Base-by-base conservation (phyloP, 1,140 invertebrate species). In the Drosophila funebris region DNA sequence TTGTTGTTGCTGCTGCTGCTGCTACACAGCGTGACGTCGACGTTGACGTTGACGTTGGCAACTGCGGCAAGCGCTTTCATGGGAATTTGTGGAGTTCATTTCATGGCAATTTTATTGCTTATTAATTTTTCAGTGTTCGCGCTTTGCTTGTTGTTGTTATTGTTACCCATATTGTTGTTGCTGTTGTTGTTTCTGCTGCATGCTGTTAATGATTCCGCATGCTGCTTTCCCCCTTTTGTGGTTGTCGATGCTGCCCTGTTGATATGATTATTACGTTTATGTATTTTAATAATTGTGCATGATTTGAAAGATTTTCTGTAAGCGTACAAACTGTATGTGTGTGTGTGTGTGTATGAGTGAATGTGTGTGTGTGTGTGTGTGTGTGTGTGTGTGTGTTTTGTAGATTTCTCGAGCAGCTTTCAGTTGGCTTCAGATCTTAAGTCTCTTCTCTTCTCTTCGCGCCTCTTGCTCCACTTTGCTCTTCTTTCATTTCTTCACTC, bases 41-140 rank as follows among this genome's bases (percentile, higher is more conserved):
- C 48, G 1, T 3, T 14, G 39, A 70, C 70, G 64, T 0, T 2
- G 78, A 72, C 76, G n/a, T n/a, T n/a, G 63, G 41, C 50, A n/a
- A 52, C 56, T 61, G 64, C 56, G 56, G 70, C 39, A 52, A 52
- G 27, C 57, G 66, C 82, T 85, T 90, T 90, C 89, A 90, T 90
- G 89, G 84, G 84, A 90, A 90, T 90, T 78, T 73, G 81, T 85
- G 69, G 62, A 87, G 80, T 90, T 90, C 85, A 90, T 90, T 90
- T 90, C 90, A 90, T 90, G 89, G 84, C 89, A 90, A 90, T 90
- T 90, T 90, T 90, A 90, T 90, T 90, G 89, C 90, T 90, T 90
- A 90, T 90, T 90, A 90, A 90, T 90, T 90, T 90, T 90, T 87
- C 78, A 90, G 80, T 90, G 76, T 77, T 80, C 69, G 84, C 81